These are phyloP conservation scores for Saguinus imperator DNA, from an alignment of 2,113 vertebrate species.

Conservation along the genomic window DNA sequence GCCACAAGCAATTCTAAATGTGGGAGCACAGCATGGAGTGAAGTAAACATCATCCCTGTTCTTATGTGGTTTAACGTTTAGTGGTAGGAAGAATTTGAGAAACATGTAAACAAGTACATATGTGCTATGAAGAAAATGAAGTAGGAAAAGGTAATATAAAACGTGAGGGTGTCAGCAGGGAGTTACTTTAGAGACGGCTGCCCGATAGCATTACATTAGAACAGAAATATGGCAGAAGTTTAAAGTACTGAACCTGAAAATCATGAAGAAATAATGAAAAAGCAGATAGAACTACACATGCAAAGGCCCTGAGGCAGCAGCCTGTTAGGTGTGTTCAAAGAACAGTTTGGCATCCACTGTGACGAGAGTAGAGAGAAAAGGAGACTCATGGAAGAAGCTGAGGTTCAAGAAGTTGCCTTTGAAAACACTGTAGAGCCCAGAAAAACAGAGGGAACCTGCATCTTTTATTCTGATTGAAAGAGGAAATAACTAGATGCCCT, in stretches of 20 bases:
- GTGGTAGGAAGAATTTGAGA: neutral
- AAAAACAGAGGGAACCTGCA: neutral
- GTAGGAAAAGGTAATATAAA: neutral
- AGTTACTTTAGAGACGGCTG: neutral
- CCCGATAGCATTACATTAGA: neutral
- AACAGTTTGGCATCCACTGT: neutral
- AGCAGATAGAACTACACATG: neutral
- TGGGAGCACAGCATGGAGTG: neutral
- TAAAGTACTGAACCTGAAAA: neutral
- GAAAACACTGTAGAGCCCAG: neutral
- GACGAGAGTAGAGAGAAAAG: neutral
- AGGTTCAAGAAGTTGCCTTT: neutral
- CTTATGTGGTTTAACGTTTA: neutral
- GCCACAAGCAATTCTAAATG: neutral
- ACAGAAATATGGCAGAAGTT: neutral
- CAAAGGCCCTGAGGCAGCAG: neutral
- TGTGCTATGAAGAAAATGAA: neutral
- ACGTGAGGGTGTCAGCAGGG: neutral
- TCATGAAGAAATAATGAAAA: neutral
- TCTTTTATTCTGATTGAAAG: neutral
- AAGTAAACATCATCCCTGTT: neutral
- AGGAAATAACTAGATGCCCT: neutral
- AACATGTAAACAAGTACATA: neutral
- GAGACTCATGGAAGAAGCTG: rapidly evolving
- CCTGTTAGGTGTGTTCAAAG: neutral